Evolutionary conservation across 2,888 invertebrate genomes (phyloP), one percentile per base, ranked within the genome.

Genomic region (Cinara cedri): DNA sequence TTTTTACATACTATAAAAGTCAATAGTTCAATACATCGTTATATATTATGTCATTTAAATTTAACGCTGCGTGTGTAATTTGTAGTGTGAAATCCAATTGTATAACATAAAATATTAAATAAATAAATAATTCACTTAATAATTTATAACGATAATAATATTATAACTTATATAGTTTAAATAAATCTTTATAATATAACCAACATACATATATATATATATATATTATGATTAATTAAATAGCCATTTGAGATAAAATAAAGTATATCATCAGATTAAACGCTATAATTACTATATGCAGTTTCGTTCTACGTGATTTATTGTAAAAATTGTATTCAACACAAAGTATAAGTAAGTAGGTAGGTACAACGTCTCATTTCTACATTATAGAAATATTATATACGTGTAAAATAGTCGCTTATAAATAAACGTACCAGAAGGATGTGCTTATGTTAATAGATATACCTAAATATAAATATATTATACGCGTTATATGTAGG

Each of bases 181-280:
- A 14, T 24, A 21, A 16, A 3, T 60, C 3, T 21, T 3, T 34
- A 54, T 19, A 9, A n/a, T 57, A 60, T 26, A 26, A 16, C 16
- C 60, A n/a, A n/a, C n/a, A n/a, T n/a, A n/a, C n/a, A n/a, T 26
- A 24, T 60, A 19, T 24, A 19, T 19, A 34, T 34, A 34, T 34
- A 34, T 34, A 24, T 72, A n/a, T 46, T n/a, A 21, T 42, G 46
- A 60, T 60, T 46, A 72, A 72, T 60, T 72, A 57, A 24, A 44
- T 44, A 24, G 24, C 4, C n/a, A 46, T 49, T 26, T n/a, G 13
- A 72, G 72, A 72, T 72, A 72, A 72, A 46, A 51, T 16, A 57
- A 57, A 24, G n/a, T 24, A 62, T 21, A 46, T 26, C 26, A 46
- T 72, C 72, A 24, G 46, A 72, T 60, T 19, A 19, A 26, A 8